phyloP scores from a whole-genome alignment of 2,113 vertebrate genomes.

The Nothoprocta perdicaria region DNA sequence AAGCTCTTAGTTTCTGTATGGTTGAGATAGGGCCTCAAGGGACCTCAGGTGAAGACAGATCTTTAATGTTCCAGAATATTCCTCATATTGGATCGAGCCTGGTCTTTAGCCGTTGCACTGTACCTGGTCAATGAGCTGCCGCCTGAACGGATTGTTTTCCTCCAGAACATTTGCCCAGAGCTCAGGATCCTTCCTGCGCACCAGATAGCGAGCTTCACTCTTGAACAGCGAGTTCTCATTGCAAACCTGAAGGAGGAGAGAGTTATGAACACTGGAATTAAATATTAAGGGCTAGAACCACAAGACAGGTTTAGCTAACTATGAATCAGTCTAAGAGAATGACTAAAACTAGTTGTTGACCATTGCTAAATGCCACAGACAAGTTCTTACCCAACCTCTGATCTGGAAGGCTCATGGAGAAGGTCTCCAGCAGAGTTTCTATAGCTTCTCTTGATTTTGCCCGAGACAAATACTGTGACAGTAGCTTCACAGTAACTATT shows the following conservation, averaged over 20 bases:
- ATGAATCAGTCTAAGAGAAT: conserved; percentile 13
- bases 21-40: not conserved
- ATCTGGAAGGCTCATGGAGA: conserved; percentile 38
- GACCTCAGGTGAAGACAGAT: not conserved
- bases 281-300: not conserved
- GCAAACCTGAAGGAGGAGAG: conserved; percentile 83
- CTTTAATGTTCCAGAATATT: not conserved
- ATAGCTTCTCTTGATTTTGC: conserved; percentile 53
- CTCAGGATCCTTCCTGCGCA: conserved; percentile 90
- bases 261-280: not conserved
- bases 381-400: conserved; percentile 58
- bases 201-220: conserved; percentile 90
- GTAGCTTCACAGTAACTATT: conserved; percentile 42
- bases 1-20: not conserved
- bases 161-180: conserved; percentile 91
- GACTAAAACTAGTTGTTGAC: conserved; percentile 26
- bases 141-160: conserved; percentile 86
- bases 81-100: not conserved
- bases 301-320: not conserved
- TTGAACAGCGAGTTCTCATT: conserved; percentile 94
- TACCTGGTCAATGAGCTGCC: conserved; percentile 93
- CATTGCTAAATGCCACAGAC: conserved; percentile 13
- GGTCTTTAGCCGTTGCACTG: not conserved
- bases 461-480: conserved; percentile 34
- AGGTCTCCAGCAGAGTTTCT: conserved; percentile 48